Evolutionary conservation across 2,888 invertebrate genomes (phyloP).

Genomic region (Noctua pronuba): DNA sequence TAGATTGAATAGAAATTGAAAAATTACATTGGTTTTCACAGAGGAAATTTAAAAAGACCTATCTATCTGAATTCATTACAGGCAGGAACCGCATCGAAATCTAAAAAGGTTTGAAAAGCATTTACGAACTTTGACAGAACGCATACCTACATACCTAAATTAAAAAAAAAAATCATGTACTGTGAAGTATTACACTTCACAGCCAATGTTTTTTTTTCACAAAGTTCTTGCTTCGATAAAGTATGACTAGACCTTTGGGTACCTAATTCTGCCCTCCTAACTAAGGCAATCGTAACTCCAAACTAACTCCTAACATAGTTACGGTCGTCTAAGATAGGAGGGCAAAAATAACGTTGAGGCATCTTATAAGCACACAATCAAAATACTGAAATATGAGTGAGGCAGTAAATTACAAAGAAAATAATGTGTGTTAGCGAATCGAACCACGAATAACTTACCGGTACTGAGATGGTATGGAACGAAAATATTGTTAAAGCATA

Average conservation of each 20-base stretch:
- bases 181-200: too few species aligned
- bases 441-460: conserved; percentile 16
- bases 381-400: background rate
- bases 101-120: background rate
- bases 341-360: too few species aligned
- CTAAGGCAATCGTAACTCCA: too few species aligned
- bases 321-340: too few species aligned
- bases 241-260: too few species aligned
- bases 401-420: background rate
- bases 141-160: background rate
- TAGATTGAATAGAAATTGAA: background rate
- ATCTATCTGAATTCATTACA: background rate
- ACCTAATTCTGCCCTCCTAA: too few species aligned
- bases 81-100: background rate
- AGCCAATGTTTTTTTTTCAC: too few species aligned
- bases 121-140: background rate
- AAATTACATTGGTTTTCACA: background rate
- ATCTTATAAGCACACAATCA: too few species aligned
- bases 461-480: background rate
- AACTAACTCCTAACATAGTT: too few species aligned
- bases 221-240: too few species aligned
- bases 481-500: conserved; percentile 29
- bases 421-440: too few species aligned
- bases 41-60: background rate
- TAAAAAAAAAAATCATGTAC: background rate